phyloP scores from a whole-genome alignment of 2,888 invertebrate species.

The Desoria tigrina region DNA sequence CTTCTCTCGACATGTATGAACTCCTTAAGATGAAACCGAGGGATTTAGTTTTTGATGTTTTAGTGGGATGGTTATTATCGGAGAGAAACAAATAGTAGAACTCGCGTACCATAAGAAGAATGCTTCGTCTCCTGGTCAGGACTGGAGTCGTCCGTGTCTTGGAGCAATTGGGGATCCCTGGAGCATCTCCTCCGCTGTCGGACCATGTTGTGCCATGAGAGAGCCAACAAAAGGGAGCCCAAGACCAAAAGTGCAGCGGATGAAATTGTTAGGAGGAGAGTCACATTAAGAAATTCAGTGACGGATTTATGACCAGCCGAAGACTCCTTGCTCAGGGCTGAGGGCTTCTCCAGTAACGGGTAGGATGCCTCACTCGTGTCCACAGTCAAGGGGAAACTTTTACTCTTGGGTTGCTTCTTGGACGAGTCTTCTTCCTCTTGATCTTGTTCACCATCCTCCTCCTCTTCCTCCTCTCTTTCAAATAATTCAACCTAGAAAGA shows the following conservation, averaged over 20 bases:
- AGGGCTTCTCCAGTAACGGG: conserved; percentile 38
- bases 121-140: conserved; percentile 6
- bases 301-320: conserved; percentile 37
- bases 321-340: conserved; percentile 31
- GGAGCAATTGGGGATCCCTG: conserved; percentile 33
- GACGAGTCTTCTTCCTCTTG: conserved; percentile 13
- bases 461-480: conserved; percentile 29
- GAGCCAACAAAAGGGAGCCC: conserved; percentile 34
- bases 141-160: conserved; percentile 29
- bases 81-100: too few species aligned
- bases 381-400: conserved; percentile 40
- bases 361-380: conserved; percentile 52
- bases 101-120: not conserved
- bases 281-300: conserved; percentile 46
- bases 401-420: conserved; percentile 17
- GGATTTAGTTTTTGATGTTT: too few species aligned
- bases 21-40: too few species aligned
- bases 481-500: conserved; percentile 45
- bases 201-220: conserved; percentile 12
- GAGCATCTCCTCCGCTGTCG: conserved; percentile 18
- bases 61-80: too few species aligned
- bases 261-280: conserved; percentile 41
- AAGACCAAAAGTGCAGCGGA: conserved; percentile 38
- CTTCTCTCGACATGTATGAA: too few species aligned
- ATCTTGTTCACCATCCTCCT: conserved; percentile 34